Evolutionary conservation across 2,797 vertebrate genomes (phyloP), one percentile per base, ranked within the genome.

Genomic region (Chaenodraco wilsoni): DNA sequence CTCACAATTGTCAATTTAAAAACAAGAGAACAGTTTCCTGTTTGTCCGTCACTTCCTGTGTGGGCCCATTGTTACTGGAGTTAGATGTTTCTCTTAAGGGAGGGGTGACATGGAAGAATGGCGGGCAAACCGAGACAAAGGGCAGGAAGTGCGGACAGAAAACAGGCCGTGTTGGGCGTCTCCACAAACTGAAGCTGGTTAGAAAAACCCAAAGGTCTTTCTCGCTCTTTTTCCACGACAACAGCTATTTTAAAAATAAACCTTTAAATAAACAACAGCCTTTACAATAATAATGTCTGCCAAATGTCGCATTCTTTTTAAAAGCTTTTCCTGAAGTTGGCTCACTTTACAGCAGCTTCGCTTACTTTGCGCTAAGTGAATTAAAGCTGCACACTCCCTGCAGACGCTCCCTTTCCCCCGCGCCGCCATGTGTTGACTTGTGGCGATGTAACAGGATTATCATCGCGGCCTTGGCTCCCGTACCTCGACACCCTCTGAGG

Each of bases 371-470:
- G 65, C 67, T 77, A 66, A 87, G 80, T 44, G 62, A 84, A 88
- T 82, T 83, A 81, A 83, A 84, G 54, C 43, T 9, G 72, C 62
- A 72, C 76, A 0, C 9, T 40, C 60, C 70, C 76, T 56, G 15
- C 76, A 61, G 67, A 67, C 61, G 5, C 62, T 16, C 33, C 14
- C 54, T n/a, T 63, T 15, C 37, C 31, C 43, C 51, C 48, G 0
- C 65, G 17, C 37, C 9, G 41, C 69, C 63, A 1, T 1, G 81
- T 51, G 84, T 79, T 49, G 68, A 84, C 75, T 82, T 15, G 78
- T 49, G 51, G 69, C 72, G 5, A 55, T 46, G 85, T 87, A 90
- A 88, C 83, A 57, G 81, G 88, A 90, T 91, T 91, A 90, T 60
- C 68, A 3, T 19, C 9, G 21, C 19, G 41, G 81, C 80, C 76